Evolutionary conservation across 1,140 invertebrate species (phyloP), one percentile per base, ranked within the genome.

Genomic region (Drosophila sucinea): DNA sequence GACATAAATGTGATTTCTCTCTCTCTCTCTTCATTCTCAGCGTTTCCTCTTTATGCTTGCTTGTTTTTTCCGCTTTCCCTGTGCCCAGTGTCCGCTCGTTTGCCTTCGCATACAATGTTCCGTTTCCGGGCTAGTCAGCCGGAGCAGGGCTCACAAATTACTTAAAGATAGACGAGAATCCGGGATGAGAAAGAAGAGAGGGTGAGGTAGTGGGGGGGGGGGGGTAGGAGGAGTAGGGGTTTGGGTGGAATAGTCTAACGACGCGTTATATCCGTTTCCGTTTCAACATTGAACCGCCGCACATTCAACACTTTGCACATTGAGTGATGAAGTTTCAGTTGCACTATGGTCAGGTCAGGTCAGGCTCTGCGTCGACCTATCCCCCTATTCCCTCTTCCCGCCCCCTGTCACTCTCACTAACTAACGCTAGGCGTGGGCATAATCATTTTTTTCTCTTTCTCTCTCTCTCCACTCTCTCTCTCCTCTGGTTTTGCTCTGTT

Each of bases 261-360:
- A 86, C 79, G 82, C 82, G 79, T 87, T 86, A 86, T 86, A 73
- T 86, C 83, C 82, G 83, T 64, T 86, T 87, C 83, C 83, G 78
- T 73, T 83, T 40, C 67, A 73, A 67, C 77, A 77, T 85, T 80
- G 70, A 71, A 72, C 81, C 81, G 63, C 63, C 60, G 58, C 73
- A 64, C 81, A 81, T 78, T 72, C 70, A 74, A 79, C 65, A 78
- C 73, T 75, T 75, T 70, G 54, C 66, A 67, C 83, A 77, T 73
- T 83, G 83, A 87, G 69, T 86, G 82, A 86, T 86, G 82, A 86
- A 87, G 82, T 76, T 73, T 62, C 67, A 23, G 35, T 58, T 58
- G 56, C 56, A 58, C 56, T 35, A 58, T 32, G 60, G 60, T 51
- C 63, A 47, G 44, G 44, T 51, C 44, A 51, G 44, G 44, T 51